Evolutionary conservation across 2,888 invertebrate species (phyloP).

Genomic region (Glyphotaelius pellucidus): DNA sequence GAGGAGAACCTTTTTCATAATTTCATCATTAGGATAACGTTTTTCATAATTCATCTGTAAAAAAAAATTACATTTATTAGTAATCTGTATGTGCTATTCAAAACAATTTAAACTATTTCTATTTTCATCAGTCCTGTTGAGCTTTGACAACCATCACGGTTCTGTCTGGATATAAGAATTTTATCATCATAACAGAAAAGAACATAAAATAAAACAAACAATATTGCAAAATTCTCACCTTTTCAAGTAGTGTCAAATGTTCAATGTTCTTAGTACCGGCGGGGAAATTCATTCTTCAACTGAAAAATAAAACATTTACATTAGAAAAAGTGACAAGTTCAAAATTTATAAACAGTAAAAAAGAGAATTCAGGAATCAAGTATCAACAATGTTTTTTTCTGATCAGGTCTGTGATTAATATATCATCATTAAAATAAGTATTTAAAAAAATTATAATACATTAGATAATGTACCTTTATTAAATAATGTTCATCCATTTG

Average conservation of each 20-base stretch:
- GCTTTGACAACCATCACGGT: slow-evolving; percentile 59
- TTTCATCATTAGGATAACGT: too few species aligned
- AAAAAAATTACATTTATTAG: background rate
- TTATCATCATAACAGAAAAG: slow-evolving; percentile 55
- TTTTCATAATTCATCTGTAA: background rate
- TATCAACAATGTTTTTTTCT: slow-evolving; percentile 49
- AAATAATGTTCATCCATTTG: background rate
- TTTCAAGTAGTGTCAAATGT: background rate
- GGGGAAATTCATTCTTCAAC: background rate
- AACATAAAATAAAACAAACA: slow-evolving; percentile 9
- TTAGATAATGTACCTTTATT: background rate
- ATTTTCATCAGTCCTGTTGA: slow-evolving; percentile 60
- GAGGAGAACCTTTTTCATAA: background rate
- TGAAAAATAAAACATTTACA: background rate
- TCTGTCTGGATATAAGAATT: slow-evolving; percentile 52
- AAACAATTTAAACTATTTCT: background rate
- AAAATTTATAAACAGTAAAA: background rate
- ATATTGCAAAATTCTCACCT: background rate
- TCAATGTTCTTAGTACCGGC: background rate
- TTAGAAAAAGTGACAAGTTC: background rate
- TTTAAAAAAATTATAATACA: background rate
- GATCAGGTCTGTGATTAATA: slow-evolving; percentile 50
- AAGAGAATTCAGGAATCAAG: slow-evolving; percentile 40
- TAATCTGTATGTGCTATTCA: background rate
- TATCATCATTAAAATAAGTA: slow-evolving; percentile 45